A percentile compares a stretch with the other conserved stretches of the same genome.
Evolutionary conservation across 2,113 vertebrate genomes (phyloP).

Genomic region (Sarotherodon lohbergeri): DNA sequence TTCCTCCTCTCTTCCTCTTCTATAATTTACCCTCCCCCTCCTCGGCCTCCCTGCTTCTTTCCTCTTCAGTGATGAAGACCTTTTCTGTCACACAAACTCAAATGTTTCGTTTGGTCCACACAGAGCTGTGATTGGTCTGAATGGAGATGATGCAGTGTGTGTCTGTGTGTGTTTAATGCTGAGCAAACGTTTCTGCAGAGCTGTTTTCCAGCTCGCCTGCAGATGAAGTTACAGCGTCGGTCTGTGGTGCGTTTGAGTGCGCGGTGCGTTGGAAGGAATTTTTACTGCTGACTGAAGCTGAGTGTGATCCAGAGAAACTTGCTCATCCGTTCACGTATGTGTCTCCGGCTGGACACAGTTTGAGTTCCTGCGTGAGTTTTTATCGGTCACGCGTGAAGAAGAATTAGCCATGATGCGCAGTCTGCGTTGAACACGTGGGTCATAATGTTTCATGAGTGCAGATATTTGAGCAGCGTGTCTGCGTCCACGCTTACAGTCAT

Average conservation of each 20-base stretch:
- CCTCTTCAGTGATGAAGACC: background rate
- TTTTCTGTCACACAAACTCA: accelerated
- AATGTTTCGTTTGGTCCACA: accelerated
- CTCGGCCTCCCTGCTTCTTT: accelerated
- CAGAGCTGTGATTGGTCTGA: background rate
- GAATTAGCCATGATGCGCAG: background rate
- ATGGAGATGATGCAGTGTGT: background rate
- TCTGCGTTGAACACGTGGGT: background rate
- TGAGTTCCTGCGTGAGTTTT: background rate
- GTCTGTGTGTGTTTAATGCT: background rate
- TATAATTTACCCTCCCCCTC: background rate
- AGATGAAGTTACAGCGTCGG: background rate
- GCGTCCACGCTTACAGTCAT: background rate
- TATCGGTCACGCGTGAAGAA: background rate
- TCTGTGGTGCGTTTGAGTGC: background rate
- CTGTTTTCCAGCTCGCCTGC: background rate
- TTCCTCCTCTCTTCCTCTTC: background rate
- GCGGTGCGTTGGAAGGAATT: background rate
- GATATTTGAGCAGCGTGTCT: background rate
- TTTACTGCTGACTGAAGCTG: background rate
- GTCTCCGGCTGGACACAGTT: background rate
- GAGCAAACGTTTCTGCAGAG: background rate
- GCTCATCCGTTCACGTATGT: background rate
- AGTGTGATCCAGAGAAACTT: background rate
- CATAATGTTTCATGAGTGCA: background rate